phyloP scores from a whole-genome alignment of 35 echinoderm and acorn worm species.

The Ophiothrix spiculata region DNA sequence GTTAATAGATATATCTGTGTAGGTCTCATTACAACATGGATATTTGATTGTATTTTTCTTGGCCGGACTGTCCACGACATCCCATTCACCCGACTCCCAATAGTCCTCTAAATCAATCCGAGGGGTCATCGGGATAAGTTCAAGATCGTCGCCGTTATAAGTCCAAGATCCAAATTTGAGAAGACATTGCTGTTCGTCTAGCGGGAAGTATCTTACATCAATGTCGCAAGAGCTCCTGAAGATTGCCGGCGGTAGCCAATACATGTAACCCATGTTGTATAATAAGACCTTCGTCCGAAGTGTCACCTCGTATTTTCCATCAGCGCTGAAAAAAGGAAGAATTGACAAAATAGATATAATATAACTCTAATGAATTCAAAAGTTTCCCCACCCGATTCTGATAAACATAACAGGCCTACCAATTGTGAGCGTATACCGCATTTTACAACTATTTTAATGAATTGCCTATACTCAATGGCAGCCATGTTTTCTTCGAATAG shows the following conservation, averaged over 20 bases:
- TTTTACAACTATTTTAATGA: no score
- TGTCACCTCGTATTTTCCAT: not conserved
- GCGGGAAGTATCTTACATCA: conserved; percentile 25
- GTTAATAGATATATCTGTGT: not conserved
- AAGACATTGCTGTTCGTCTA: conserved; percentile 34
- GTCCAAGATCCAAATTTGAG: conserved; percentile 44
- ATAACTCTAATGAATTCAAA: not conserved
- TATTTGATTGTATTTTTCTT: conserved; percentile 7
- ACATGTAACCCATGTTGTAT: not conserved
- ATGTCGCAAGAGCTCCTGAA: conserved; percentile 30
- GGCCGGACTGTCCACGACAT: conserved; percentile 4
- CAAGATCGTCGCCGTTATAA: conserved; percentile 11
- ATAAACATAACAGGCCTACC: no score
- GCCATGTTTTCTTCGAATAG: not conserved
- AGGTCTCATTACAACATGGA: conserved; percentile 13
- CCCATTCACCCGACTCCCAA: conserved; percentile 45
- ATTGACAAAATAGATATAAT: not conserved
- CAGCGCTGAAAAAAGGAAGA: not conserved
- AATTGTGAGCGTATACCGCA: not conserved
- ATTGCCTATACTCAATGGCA: not conserved
- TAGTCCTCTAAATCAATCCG: conserved; percentile 19
- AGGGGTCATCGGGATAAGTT: not conserved
- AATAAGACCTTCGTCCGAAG: conserved; percentile 7
- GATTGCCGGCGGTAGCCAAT: conserved; percentile 38
- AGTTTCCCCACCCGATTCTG: no score